These are phyloP conservation scores for Plectrocnemia conspersa DNA, from an alignment of 1,140 invertebrate species.

Conservation along the genomic window DNA sequence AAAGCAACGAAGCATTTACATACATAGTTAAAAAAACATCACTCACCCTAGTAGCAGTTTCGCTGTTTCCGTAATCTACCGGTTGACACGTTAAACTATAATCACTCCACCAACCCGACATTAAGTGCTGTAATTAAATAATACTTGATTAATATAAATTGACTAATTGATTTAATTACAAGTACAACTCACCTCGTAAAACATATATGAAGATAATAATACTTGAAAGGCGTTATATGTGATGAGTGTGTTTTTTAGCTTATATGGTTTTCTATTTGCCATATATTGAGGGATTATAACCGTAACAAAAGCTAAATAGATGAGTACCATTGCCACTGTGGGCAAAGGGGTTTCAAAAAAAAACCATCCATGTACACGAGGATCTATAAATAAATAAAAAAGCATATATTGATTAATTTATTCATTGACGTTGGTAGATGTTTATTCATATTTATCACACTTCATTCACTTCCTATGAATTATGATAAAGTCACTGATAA, in stretches of 20 bases:
- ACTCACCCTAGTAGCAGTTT: conserved; percentile 75
- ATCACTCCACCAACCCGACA: conserved; percentile 79
- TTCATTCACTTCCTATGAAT: no score
- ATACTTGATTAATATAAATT: conserved; percentile 1
- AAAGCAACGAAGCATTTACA: not conserved
- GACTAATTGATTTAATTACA: conserved; percentile 5
- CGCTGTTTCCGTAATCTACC: conserved; percentile 83
- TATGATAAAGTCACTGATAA: no score
- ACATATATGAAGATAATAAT: conserved; percentile 78
- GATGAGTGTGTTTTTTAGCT: conserved; percentile 75
- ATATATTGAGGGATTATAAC: conserved; percentile 80
- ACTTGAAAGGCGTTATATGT: conserved; percentile 88
- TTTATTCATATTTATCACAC: no score
- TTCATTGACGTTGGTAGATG: no score
- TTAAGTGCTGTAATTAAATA: conserved; percentile 62
- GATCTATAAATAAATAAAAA: conserved; percentile 72
- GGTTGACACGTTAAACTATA: conserved; percentile 92
- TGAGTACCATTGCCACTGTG: conserved; percentile 73
- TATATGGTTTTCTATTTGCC: conserved; percentile 81
- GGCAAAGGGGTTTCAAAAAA: conserved; percentile 86
- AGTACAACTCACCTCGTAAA: conserved; percentile 71
- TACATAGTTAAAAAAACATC: not conserved
- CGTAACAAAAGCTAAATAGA: conserved; percentile 77
- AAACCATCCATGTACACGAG: conserved; percentile 83
- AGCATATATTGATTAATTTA: no score